A percentile compares a stretch with the other conserved stretches of the same genome.
Conservation (phyloP, 2,888 invertebrate species). For the Eupithecia exiguata region DNA sequence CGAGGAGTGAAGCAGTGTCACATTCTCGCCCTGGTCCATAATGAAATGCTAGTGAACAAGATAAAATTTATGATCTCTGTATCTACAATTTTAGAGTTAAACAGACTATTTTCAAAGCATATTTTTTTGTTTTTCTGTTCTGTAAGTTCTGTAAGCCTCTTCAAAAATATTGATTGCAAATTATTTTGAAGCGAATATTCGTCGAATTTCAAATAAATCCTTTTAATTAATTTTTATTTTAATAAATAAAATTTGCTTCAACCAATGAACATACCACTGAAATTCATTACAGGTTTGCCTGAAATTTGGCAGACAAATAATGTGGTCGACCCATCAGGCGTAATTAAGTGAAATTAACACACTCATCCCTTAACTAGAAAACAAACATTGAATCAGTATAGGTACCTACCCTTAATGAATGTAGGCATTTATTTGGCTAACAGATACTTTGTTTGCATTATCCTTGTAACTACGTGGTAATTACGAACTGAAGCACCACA, state of each 20-base stretch:
- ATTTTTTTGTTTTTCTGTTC: background rate
- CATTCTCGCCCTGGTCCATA: conserved; percentile 48
- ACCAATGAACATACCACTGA: background rate
- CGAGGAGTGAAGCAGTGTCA: conserved; percentile 56
- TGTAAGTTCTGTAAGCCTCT: background rate
- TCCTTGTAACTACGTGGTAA: background rate
- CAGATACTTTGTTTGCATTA: background rate
- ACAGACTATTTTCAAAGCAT: background rate
- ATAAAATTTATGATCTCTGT: conserved; percentile 2
- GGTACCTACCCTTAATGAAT: conserved; percentile 54
- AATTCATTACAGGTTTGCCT: background rate
- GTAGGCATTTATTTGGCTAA: conserved; percentile 43
- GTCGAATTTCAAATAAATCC: too few relatives aligned
- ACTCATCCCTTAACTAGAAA: conserved; percentile 11
- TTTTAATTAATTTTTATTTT: too few relatives aligned
- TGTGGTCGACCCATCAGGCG: conserved; percentile 5
- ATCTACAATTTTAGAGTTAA: background rate
- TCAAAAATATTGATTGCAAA: background rate
- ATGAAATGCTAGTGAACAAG: background rate
- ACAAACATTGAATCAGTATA: conserved; percentile 8
- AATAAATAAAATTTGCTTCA: background rate
- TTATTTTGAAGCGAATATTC: too few relatives aligned
- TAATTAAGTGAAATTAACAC: conserved; percentile 12
- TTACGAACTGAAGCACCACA: background rate
- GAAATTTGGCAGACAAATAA: conserved; percentile 4